phyloP scores from a whole-genome alignment of 2,797 vertebrate genomes.

The Peromyscus nudipes region DNA sequence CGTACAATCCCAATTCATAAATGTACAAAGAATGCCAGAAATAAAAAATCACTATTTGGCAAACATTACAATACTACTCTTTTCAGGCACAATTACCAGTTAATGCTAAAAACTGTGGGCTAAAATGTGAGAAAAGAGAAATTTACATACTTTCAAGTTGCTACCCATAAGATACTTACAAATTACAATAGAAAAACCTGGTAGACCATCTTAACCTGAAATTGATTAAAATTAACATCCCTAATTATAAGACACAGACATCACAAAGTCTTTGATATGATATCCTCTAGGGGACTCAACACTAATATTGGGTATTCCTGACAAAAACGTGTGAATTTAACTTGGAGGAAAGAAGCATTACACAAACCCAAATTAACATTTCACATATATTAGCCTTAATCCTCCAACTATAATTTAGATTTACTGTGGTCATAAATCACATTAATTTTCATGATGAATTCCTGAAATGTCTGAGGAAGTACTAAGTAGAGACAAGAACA shows the following conservation, averaged over 20 bases:
- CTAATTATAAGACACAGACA: background rate
- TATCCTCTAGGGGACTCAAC: background rate
- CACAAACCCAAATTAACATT: constrained; percentile 15
- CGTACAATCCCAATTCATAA: constrained; percentile 29
- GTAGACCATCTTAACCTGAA: background rate
- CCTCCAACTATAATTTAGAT: constrained; percentile 22
- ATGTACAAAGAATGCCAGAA: background rate
- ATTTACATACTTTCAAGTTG: constrained; percentile 53
- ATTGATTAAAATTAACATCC: constrained; percentile 11
- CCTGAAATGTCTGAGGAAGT: constrained; percentile 46
- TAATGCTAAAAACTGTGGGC: constrained; percentile 2
- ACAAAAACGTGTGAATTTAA: background rate
- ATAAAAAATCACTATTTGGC: constrained; percentile 6
- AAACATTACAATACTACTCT: constrained; percentile 2
- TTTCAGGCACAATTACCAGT: background rate
- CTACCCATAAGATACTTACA: background rate
- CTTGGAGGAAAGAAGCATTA: background rate
- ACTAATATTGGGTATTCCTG: background rate
- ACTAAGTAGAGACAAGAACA: background rate
- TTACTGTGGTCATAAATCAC: constrained; percentile 15
- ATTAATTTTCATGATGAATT: background rate
- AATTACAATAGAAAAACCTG: constrained; percentile 39
- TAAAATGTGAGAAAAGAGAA: constrained; percentile 18
- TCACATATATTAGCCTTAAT: background rate
- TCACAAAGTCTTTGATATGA: background rate